Evolutionary conservation across 2,797 vertebrate genomes (phyloP).

Genomic region (Iguana delicatissima): DNA sequence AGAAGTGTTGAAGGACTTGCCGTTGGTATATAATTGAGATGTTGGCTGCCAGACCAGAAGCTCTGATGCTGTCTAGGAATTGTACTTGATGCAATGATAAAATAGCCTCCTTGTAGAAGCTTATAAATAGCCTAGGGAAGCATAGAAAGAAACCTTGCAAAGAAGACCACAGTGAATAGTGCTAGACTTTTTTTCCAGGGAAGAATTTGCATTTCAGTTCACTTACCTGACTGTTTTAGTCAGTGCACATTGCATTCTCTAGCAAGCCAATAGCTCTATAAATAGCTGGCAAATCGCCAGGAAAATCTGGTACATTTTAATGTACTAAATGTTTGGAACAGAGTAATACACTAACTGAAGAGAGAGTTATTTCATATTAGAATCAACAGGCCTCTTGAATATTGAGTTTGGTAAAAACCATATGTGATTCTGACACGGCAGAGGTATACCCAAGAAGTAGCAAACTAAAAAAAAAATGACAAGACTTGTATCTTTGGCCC

Average conservation of each 20-base stretch:
- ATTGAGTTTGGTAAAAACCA: neutral
- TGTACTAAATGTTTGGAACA: neutral
- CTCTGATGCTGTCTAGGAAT: neutral
- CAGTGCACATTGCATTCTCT: neutral
- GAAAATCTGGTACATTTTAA: neutral
- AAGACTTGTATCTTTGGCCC: neutral
- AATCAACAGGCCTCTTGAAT: neutral
- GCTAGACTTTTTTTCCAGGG: neutral
- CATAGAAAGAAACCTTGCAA: neutral
- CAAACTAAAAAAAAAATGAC: neutral
- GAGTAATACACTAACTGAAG: no score
- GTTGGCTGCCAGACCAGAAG: neutral
- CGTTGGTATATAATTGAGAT: neutral
- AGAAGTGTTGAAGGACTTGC: neutral
- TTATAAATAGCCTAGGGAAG: neutral
- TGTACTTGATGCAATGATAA: neutral
- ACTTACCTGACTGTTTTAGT: neutral
- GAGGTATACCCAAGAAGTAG: neutral
- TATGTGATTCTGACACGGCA: neutral
- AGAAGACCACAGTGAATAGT: neutral
- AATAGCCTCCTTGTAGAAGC: neutral
- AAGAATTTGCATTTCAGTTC: neutral
- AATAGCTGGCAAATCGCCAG: conserved; percentile 2
- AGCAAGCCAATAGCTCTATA: neutral
- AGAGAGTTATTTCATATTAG: neutral